phyloP scores from a whole-genome alignment of 2,888 invertebrate species.

The Oasisia sp. region DNA sequence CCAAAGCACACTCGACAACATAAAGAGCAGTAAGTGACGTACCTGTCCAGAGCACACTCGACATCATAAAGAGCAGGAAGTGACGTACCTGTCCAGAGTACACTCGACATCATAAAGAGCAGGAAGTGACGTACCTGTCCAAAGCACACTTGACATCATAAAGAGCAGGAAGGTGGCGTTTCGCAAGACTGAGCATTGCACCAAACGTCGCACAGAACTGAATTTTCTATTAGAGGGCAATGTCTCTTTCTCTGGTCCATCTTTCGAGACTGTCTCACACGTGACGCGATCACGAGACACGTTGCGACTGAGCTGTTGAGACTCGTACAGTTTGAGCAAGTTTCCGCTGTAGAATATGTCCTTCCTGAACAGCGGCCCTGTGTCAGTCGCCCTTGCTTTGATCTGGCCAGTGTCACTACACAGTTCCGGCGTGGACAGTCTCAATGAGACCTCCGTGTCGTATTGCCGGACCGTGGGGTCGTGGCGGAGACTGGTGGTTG shows the following conservation, averaged over 20 bases:
- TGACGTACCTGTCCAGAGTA: slow-evolving; percentile 41
- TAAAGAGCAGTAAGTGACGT: too few species aligned
- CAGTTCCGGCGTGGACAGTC: background rate
- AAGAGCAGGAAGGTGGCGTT: slow-evolving; percentile 28
- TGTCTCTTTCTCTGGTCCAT: background rate
- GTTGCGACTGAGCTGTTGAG: background rate
- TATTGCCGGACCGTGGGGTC: background rate
- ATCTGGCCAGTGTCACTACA: background rate
- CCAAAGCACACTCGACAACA: too few species aligned
- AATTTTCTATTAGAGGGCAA: background rate
- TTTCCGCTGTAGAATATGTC: slow-evolving; percentile 41
- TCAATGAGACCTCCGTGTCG: background rate
- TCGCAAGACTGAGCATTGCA: background rate
- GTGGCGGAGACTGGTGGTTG: background rate
- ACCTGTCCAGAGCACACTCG: too few species aligned
- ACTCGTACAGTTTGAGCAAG: slow-evolving; percentile 22
- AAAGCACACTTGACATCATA: slow-evolving; percentile 31
- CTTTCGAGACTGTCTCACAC: background rate
- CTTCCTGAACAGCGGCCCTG: slow-evolving; percentile 30
- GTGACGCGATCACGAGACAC: background rate
- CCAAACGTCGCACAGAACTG: background rate
- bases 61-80: too few species aligned
- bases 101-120: slow-evolving; percentile 26
- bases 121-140: slow-evolving; percentile 38
- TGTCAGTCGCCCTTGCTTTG: background rate